Evolutionary conservation across 2,797 vertebrate species (phyloP).

Genomic region (Lepus oiostolus): DNA sequence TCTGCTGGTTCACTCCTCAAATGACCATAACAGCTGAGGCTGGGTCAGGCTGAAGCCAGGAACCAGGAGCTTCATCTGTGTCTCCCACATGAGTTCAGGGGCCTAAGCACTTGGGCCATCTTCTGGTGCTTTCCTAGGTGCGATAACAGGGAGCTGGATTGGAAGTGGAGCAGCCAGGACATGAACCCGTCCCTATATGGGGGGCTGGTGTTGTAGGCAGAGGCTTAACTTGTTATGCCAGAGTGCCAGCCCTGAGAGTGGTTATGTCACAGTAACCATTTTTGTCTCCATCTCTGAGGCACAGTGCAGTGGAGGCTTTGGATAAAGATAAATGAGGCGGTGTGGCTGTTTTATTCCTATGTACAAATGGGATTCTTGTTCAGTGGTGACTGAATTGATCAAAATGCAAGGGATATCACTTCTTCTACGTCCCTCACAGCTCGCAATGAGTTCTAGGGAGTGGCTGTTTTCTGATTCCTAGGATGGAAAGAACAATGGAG

Average conservation of each 20-base stretch:
- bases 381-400: background rate
- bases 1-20: too few relatives aligned
- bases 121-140: too few relatives aligned
- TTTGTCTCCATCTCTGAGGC: background rate
- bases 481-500: background rate
- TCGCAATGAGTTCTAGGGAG: background rate
- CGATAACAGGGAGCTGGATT: too few relatives aligned
- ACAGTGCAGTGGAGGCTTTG: background rate
- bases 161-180: too few relatives aligned
- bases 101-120: too few relatives aligned
- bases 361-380: background rate
- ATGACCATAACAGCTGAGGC: too few relatives aligned
- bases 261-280: background rate
- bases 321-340: background rate
- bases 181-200: too few relatives aligned
- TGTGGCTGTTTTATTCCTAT: background rate
- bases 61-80: too few relatives aligned
- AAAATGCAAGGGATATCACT: background rate
- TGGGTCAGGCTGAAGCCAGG: too few relatives aligned
- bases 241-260: background rate
- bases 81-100: too few relatives aligned
- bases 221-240: too few relatives aligned
- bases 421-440: background rate
- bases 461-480: constrained; percentile 30
- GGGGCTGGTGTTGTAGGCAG: too few relatives aligned